These are phyloP conservation scores for Varanus komodoensis DNA, from an alignment of 2,113 vertebrate genomes.

Conservation along the genomic window DNA sequence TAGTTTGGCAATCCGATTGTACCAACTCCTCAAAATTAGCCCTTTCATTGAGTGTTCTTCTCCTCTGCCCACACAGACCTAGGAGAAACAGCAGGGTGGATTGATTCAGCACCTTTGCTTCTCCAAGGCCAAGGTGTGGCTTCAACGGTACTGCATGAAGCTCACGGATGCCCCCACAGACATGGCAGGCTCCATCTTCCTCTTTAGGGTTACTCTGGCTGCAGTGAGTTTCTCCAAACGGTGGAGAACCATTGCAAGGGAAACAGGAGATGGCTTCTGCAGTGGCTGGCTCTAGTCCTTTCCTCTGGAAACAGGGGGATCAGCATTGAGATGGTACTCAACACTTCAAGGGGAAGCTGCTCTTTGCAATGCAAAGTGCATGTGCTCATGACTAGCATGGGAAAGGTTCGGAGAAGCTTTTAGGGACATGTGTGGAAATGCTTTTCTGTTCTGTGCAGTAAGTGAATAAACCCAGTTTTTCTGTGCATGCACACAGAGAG, in stretches of 20 bases:
- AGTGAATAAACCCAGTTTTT: no score
- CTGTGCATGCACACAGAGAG: neutral
- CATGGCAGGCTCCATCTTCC: neutral
- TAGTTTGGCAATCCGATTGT: slow-evolving; percentile 3
- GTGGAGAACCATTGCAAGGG: neutral
- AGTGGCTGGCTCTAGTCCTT: no score
- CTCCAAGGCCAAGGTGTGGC: neutral
- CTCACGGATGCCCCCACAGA: neutral
- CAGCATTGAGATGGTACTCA: no score
- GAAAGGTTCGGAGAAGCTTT: no score
- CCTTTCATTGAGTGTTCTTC: neutral
- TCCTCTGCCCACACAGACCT: neutral
- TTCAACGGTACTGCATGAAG: neutral
- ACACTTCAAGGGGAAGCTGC: no score
- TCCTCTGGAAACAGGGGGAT: no score
- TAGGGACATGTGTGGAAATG: no score
- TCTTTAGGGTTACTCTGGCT: neutral
- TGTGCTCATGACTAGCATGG: no score
- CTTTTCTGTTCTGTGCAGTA: no score
- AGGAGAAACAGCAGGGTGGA: neutral
- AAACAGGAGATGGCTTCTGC: neutral
- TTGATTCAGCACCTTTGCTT: slow-evolving; percentile 8
- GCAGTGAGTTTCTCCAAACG: neutral
- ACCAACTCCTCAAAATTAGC: slow-evolving; percentile 9
- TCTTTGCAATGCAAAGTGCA: no score